These are phyloP conservation scores for Oeneis ivallda DNA, from an alignment of 2,888 invertebrate species.

Conservation along the genomic window DNA sequence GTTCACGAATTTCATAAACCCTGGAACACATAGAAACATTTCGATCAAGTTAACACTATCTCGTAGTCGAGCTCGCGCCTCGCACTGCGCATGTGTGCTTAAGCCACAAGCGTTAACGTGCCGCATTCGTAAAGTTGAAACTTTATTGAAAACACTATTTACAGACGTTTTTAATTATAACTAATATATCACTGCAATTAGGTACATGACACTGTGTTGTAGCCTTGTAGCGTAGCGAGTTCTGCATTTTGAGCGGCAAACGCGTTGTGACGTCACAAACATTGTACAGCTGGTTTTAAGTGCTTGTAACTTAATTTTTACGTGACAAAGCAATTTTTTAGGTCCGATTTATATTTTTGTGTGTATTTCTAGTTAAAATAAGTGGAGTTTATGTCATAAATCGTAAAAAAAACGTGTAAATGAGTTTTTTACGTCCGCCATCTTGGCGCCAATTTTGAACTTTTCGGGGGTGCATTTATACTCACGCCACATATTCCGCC, in stretches of 20 bases:
- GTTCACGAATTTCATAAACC: background rate
- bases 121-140: conserved; percentile 11
- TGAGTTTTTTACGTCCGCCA: background rate
- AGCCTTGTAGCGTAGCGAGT: conserved; percentile 1
- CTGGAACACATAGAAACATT: background rate
- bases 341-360: background rate
- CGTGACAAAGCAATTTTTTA: background rate
- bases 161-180: background rate
- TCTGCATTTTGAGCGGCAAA: conserved; percentile 15
- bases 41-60: background rate
- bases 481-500: conserved; percentile 84
- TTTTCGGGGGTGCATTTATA: conserved; percentile 47
- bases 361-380: background rate
- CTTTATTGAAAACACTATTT: conserved; percentile 8
- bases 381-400: background rate
- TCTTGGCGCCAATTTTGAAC: background rate
- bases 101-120: background rate
- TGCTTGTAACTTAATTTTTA: background rate
- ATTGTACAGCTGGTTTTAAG: background rate
- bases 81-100: conserved; percentile 6
- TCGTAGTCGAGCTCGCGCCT: background rate
- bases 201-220: background rate
- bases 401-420: background rate
- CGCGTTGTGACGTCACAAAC: conserved; percentile 8
- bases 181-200: background rate